phyloP scores from a whole-genome alignment of 1,140 invertebrate species.

The Drosophila sproati region DNA sequence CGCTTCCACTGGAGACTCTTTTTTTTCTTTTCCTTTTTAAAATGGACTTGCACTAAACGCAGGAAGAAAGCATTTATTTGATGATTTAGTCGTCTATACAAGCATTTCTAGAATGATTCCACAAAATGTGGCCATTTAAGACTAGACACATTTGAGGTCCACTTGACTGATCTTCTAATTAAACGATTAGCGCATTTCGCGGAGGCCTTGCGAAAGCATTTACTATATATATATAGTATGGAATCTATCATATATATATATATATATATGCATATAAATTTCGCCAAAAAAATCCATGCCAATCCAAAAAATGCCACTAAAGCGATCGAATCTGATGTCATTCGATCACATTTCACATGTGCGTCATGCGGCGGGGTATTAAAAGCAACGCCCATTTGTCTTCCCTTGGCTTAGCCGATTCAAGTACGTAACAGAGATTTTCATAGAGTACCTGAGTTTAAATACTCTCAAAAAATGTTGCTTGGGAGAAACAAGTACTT shows the following conservation, averaged over 20 bases:
- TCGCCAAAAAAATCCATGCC: conserved; percentile 23
- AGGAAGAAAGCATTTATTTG: conserved; percentile 79
- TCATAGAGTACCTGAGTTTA: not conserved
- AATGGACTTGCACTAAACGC: conserved; percentile 63
- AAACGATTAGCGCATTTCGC: conserved; percentile 59
- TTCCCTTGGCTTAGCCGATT: not conserved
- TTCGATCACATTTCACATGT: conserved; percentile 49
- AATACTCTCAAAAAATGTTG: not conserved
- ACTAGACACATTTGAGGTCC: conserved; percentile 33
- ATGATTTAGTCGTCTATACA: conserved; percentile 43
- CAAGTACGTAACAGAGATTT: conserved; percentile 1
- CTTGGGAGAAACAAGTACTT: too few species aligned
- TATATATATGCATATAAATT: not conserved
- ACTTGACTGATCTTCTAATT: conserved; percentile 68
- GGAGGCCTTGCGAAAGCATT: conserved; percentile 49
- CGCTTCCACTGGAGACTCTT: not conserved
- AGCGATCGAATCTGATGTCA: conserved; percentile 67
- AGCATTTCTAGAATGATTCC: conserved; percentile 13
- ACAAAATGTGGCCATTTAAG: conserved; percentile 17
- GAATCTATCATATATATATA: not conserved
- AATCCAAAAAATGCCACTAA: conserved; percentile 29
- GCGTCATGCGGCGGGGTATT: conserved; percentile 46
- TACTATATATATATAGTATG: conserved; percentile 3
- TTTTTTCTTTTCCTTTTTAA: not conserved
- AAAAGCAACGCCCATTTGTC: conserved; percentile 2